A percentile compares a stretch with the other conserved stretches of the same genome.
Conservation (phyloP, 2,113 vertebrate genomes). For the Planiliza haematocheilus region DNA sequence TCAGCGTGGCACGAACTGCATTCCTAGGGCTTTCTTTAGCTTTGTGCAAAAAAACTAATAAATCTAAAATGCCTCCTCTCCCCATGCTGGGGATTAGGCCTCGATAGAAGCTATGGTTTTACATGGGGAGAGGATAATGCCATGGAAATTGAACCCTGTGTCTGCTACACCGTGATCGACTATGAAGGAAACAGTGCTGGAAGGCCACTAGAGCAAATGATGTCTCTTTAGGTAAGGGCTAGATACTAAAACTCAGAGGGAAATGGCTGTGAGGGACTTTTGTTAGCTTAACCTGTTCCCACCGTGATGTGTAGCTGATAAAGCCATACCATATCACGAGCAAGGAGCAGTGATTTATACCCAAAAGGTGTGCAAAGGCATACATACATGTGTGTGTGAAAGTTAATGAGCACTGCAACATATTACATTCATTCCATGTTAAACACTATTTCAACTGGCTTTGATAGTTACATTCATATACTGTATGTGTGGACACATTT, state of each 20-base stretch:
- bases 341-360: conserved; percentile 1
- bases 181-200: conserved; percentile 51
- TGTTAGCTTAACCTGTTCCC: conserved; percentile 40
- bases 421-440: conserved; percentile 17
- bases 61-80: conserved; percentile 70
- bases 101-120: conserved; percentile 67
- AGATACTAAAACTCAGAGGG: conserved; percentile 29
- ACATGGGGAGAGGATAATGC: conserved; percentile 72
- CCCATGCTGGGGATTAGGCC: conserved; percentile 71
- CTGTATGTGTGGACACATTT: too few species aligned
- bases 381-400: not conserved
- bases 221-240: conserved; percentile 58
- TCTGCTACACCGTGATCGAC: conserved; percentile 52
- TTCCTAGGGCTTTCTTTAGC: conserved; percentile 68
- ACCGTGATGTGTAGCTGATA: conserved; percentile 38
- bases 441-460: conserved; percentile 27
- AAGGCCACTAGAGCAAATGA: conserved; percentile 53
- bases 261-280: conserved; percentile 38
- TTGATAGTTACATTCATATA: not conserved
- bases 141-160: conserved; percentile 69
- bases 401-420: conserved; percentile 32
- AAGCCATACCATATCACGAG: not conserved
- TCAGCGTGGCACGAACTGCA: conserved; percentile 72
- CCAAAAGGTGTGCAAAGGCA: not conserved
- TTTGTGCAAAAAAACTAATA: conserved; percentile 70